Percentiles rank a stretch among this genome's conserved stretches.
phyloP scores from a whole-genome alignment of 2,797 vertebrate species.

The Semotilus atromaculatus region DNA sequence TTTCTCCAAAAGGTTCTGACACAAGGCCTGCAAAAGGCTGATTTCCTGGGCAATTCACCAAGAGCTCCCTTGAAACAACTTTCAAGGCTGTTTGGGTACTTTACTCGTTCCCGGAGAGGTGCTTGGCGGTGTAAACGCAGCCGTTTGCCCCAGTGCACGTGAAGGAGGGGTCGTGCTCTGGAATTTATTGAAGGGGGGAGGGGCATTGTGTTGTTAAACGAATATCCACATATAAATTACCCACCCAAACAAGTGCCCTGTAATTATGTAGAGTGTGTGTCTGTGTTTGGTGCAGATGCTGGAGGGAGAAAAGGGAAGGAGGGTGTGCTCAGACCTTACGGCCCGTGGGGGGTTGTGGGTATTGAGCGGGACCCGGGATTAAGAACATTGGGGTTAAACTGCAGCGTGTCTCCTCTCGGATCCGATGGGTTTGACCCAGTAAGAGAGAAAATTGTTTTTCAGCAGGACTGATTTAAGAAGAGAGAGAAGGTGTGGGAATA shows the following conservation, averaged over 20 bases:
- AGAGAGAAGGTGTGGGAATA: constrained; percentile 70
- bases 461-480: constrained; percentile 65
- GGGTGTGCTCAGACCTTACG: constrained; percentile 32
- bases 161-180: constrained; percentile 42
- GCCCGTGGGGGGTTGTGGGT: constrained; percentile 41
- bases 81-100: constrained; percentile 35
- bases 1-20: constrained; percentile 47
- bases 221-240: constrained; percentile 70
- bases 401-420: constrained; percentile 70
- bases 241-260: constrained; percentile 69
- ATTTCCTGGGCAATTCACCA: constrained; percentile 55
- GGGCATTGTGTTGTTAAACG: constrained; percentile 65
- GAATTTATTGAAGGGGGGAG: constrained; percentile 65
- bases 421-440: constrained; percentile 76
- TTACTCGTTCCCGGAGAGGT: constrained; percentile 44
- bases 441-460: constrained; percentile 72
- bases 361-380: constrained; percentile 63
- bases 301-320: constrained; percentile 61
- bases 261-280: constrained; percentile 70
- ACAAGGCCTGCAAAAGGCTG: constrained; percentile 43
- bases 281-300: constrained; percentile 39
- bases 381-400: constrained; percentile 60
- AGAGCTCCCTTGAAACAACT: constrained; percentile 34
- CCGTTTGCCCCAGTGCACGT: constrained; percentile 56
- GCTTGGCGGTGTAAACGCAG: constrained; percentile 42